A percentile compares a stretch with the other conserved stretches of the same genome.
Conservation (phyloP, 2,797 vertebrate genomes). For the Tauraco hartlaubi region DNA sequence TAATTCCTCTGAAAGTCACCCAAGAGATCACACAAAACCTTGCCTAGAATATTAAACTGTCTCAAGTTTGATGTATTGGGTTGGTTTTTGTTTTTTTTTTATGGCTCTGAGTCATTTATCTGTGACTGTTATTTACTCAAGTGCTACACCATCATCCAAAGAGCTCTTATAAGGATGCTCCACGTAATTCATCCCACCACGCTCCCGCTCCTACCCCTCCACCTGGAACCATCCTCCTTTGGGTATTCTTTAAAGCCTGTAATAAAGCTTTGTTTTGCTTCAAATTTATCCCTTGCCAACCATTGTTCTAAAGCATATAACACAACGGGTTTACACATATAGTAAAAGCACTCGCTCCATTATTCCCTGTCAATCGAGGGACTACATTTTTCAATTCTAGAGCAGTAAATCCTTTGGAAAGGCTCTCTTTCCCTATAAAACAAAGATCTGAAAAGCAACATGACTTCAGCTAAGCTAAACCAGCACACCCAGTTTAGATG, state of each 20-base stretch:
- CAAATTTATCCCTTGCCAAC: not conserved
- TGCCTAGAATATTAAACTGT: not conserved
- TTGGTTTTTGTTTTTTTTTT: not conserved
- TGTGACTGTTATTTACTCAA: not conserved
- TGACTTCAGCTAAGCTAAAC: not conserved
- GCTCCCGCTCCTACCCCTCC: not conserved
- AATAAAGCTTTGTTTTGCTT: not conserved
- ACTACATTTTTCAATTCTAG: not conserved
- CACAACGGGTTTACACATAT: not conserved
- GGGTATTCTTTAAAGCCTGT: not conserved
- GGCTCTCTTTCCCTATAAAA: not conserved
- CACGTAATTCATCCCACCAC: not conserved
- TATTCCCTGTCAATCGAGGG: not conserved
- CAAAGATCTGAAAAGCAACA: not conserved
- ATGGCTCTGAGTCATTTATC: not conserved
- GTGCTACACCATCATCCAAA: not conserved
- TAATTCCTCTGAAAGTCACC: slow-evolving; percentile 1
- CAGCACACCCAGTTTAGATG: not conserved
- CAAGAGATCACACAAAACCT: not conserved
- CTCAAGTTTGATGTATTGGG: not conserved
- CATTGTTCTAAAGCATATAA: not conserved
- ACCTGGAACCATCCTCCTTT: not conserved
- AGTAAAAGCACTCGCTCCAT: not conserved
- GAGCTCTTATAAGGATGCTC: not conserved
- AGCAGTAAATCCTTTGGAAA: slow-evolving; percentile 32